Evolutionary conservation across 2,113 vertebrate genomes (phyloP), one percentile per base, ranked within the genome.

Genomic region (Pseudorhombus dupliciocellatus): DNA sequence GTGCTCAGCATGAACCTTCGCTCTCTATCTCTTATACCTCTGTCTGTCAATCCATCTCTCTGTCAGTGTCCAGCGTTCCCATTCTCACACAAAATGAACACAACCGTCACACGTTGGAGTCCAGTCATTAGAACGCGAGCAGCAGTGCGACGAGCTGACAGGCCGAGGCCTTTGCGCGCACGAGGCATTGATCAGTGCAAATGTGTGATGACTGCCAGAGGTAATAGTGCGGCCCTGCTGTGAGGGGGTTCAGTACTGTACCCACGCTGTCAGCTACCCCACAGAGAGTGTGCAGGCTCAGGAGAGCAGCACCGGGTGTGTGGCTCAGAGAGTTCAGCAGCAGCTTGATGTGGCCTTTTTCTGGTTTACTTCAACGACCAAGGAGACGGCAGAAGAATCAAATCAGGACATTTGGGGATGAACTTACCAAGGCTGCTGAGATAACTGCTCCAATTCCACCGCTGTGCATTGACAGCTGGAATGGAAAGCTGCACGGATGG

Each of bases 181-280:
- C 87, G 88, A 90, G 86, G 85, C 89, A 91, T 90, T 91, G 88
- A 91, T 91, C 88, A 90, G 87, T 72, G 81, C 89, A 88, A 90
- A 88, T 88, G 88, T 72, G 88, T 89, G 89, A 90, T 81, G 89
- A 89, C 83, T 90, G 87, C 87, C 81, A 76, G 87, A 88, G 85
- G 88, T 92, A 90, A 90, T 86, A 84, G 89, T 77, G 88, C 67
- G 21, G 85, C 76, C 68, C 81, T 55, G 81, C 88, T 85, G 80
- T 31, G 85, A 80, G 74, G 74, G 74, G 79, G 42, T 37, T 83
- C 81, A 69, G 66, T 66, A 54, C 81, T 51, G 70, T 79, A 75
- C 69, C 83, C 73, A 75, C 54, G 25, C 83, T 86, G 84, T 63
- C 67, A 26, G 77, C 60, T 73, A 63, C 79, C 85, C 87, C 10